phyloP scores from a whole-genome alignment of 2,797 vertebrate species.

The Chelidonichthys spinosus region DNA sequence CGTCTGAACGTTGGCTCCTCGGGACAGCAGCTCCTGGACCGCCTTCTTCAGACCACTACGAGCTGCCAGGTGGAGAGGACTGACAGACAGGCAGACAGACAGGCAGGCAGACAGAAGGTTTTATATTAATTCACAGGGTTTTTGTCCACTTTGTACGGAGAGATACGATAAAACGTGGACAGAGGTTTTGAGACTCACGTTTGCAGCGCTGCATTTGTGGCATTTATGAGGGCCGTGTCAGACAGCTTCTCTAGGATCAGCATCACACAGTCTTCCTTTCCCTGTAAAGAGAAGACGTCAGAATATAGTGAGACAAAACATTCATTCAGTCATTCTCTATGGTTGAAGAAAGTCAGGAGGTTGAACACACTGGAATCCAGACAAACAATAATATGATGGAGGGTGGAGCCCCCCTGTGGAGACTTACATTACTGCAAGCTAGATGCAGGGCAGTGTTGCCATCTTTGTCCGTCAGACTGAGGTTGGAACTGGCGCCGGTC shows the following conservation, averaged over 20 bases:
- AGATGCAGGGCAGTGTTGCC: slow-evolving; percentile 93
- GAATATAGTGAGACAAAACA: neutral
- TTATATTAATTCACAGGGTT: neutral
- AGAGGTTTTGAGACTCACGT: slow-evolving; percentile 87
- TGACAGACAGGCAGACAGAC: slow-evolving; percentile 62
- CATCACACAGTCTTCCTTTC: slow-evolving; percentile 95
- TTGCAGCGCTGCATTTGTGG: slow-evolving; percentile 92
- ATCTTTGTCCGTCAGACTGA: slow-evolving; percentile 89
- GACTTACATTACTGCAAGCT: slow-evolving; percentile 92
- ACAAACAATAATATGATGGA: neutral
- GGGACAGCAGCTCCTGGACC: slow-evolving; percentile 92
- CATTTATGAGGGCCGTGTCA: slow-evolving; percentile 89
- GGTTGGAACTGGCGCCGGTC: slow-evolving; percentile 84
- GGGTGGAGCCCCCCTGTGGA: slow-evolving; percentile 17
- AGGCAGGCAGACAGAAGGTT: neutral
- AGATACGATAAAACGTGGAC: too few relatives aligned
- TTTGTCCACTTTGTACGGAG: neutral
- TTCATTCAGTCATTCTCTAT: too few relatives aligned
- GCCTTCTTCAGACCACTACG: slow-evolving; percentile 93
- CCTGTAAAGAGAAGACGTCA: slow-evolving; percentile 75
- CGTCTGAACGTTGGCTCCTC: slow-evolving; percentile 92
- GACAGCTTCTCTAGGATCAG: slow-evolving; percentile 94
- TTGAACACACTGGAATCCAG: neutral
- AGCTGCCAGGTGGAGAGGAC: slow-evolving; percentile 94
- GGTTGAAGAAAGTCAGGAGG: neutral